phyloP scores from a whole-genome alignment of 2,888 invertebrate species.

The Psylliodes chrysocephalus region DNA sequence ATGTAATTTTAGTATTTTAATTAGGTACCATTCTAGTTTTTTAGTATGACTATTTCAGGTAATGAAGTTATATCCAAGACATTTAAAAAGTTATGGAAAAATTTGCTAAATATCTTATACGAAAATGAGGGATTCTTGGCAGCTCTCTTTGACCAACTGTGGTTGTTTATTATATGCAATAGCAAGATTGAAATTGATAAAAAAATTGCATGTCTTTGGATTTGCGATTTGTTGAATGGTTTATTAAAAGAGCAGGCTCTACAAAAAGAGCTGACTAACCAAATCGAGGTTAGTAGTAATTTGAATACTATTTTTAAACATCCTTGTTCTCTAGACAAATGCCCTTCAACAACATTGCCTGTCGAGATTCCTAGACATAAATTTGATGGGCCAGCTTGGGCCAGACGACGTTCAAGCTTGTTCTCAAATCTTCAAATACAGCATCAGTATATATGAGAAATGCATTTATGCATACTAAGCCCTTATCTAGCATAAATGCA shows the following conservation, averaged over 20 bases:
- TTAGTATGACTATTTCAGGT: too few species aligned
- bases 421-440: too few species aligned
- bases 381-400: too few species aligned
- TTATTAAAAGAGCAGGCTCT: conserved; percentile 42
- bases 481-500: too few species aligned
- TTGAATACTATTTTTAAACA: not conserved
- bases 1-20: too few species aligned
- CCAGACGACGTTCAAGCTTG: too few species aligned
- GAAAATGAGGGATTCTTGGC: conserved; percentile 65
- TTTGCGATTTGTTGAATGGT: conserved; percentile 51
- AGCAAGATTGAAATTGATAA: conserved; percentile 36
- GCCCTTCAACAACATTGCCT: too few species aligned
- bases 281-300: conserved; percentile 24
- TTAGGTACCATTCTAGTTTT: too few species aligned
- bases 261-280: conserved; percentile 37
- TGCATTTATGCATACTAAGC: too few species aligned
- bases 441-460: too few species aligned
- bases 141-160: conserved; percentile 58
- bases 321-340: too few species aligned
- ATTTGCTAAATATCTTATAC: conserved; percentile 60
- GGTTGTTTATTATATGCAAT: conserved; percentile 44
- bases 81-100: conserved; percentile 65
- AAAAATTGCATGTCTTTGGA: conserved; percentile 54
- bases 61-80: conserved; percentile 49
- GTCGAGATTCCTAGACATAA: too few species aligned